Base-by-base conservation (phyloP, 2,113 vertebrate species). In the Macquaria ambigua region DNA sequence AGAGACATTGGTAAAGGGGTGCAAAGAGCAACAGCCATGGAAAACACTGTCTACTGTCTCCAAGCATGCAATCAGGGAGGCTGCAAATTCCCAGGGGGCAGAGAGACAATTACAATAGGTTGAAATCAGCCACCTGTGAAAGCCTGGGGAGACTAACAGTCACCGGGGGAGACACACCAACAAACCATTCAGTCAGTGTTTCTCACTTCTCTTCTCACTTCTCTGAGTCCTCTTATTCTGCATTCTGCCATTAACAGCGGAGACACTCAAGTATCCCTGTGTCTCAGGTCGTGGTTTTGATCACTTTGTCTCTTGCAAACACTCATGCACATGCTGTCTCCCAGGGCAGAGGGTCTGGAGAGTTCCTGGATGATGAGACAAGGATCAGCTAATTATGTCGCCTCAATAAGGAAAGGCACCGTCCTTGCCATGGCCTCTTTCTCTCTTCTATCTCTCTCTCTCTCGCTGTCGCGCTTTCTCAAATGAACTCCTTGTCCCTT, bases 351-450 rank as follows among this genome's bases (percentile, higher is more conserved):
- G 73, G 15, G 58, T 59, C 86, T 75, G 59, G 63, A 82, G 84
- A 86, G 74, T 83, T 90, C 59, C 64, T 76, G 46, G 58, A 82
- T 80, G 84, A 84, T 84, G 71, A 92, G 74, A 92, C 59, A 86
- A 73, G 46, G 79, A 81, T 75, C 77, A 70, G 75, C 87, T 85
- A 87, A 87, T 90, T 85, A 87, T 84, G 73, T 84, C 61, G 41
- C 73, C 85, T 74, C 76, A 25, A 41, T 59, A 59, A 86, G 77
- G 37, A 84, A 82, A 84, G 52, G 39, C 58, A 53, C 16, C 20
- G 25, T 82, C 84, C 71, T 74, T 81, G 76, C 58, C 61, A 48
- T 41, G 23, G 72, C 31, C 48, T 83, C 59, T 61, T 61, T 53
- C 50, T 31, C 39, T 52, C 31, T 61, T 39, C 31, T n/a, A 31